Evolutionary conservation across 2,797 vertebrate genomes (phyloP).

Genomic region (Allochrocebus solatus): DNA sequence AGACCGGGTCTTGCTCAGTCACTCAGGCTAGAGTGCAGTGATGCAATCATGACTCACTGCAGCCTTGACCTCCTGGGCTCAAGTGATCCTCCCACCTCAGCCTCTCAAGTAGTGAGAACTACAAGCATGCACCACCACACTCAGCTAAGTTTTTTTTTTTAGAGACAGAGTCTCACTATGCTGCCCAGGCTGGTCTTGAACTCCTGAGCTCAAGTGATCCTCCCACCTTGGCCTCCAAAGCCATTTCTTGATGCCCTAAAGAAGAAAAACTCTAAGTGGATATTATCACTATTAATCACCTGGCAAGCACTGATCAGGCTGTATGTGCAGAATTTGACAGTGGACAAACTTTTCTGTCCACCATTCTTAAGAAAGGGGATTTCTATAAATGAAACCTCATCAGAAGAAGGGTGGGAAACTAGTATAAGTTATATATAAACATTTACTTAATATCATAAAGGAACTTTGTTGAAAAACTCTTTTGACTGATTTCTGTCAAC

Average conservation of each 20-base stretch:
- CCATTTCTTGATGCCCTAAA: background rate
- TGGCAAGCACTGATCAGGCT: background rate
- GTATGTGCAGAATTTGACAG: background rate
- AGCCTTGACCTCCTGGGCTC: no score
- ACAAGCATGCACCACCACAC: no score
- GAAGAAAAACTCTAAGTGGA: background rate
- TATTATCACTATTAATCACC: background rate
- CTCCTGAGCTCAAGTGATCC: no score
- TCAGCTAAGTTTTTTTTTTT: no score
- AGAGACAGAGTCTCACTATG: no score
- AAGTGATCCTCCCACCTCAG: no score
- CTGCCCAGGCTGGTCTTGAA: no score
- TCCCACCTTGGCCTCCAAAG: no score
- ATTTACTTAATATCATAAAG: background rate
- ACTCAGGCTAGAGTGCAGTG: no score
- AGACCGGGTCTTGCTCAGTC: no score
- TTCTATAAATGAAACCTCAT: constrained; percentile 8
- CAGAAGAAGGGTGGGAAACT: background rate
- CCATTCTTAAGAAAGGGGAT: background rate
- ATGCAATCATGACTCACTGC: no score
- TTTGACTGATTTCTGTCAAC: background rate
- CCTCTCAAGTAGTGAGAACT: no score
- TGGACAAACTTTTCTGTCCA: background rate
- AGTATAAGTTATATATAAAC: background rate
- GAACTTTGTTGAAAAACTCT: background rate